Evolutionary conservation across 30 jellyfish, hydroid and myxozoan species (phyloP).

Genomic region (Turritopsis dohrnii): DNA sequence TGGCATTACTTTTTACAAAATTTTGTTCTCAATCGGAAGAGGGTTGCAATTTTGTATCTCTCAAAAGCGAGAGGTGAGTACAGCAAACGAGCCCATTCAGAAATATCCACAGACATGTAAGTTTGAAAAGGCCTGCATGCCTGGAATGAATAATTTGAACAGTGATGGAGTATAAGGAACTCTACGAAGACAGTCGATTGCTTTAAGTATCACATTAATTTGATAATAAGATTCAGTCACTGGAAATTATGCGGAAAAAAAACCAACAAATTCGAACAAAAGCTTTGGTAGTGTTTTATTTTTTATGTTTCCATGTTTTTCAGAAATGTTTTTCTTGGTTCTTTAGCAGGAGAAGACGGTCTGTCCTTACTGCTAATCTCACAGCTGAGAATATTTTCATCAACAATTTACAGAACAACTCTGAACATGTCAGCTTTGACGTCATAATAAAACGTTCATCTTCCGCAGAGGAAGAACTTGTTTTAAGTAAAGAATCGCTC

Average conservation of each 20-base stretch:
- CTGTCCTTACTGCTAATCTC: background rate
- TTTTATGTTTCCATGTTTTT: background rate
- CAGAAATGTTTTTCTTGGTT: background rate
- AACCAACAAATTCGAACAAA: background rate
- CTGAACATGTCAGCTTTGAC: background rate
- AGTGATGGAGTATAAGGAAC: no score
- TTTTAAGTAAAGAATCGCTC: conserved; percentile 5
- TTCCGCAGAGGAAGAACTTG: background rate
- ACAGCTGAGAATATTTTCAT: conserved; percentile 1
- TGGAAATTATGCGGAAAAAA: background rate
- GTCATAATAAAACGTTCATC: background rate
- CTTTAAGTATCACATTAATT: no score
- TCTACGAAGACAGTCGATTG: no score
- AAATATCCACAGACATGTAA: no score
- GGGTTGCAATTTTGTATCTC: background rate
- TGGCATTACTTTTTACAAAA: background rate
- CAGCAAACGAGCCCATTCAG: no score
- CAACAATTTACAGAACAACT: background rate
- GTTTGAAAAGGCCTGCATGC: no score
- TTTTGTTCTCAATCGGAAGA: background rate
- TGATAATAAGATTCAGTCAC: background rate
- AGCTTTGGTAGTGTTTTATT: background rate
- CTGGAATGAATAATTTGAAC: no score
- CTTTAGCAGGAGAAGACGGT: background rate
- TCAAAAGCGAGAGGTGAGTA: background rate